A percentile compares a stretch with the other conserved stretches of the same genome.
phyloP scores from a whole-genome alignment of 2,888 invertebrate genomes.

The Ochropleura plecta region DNA sequence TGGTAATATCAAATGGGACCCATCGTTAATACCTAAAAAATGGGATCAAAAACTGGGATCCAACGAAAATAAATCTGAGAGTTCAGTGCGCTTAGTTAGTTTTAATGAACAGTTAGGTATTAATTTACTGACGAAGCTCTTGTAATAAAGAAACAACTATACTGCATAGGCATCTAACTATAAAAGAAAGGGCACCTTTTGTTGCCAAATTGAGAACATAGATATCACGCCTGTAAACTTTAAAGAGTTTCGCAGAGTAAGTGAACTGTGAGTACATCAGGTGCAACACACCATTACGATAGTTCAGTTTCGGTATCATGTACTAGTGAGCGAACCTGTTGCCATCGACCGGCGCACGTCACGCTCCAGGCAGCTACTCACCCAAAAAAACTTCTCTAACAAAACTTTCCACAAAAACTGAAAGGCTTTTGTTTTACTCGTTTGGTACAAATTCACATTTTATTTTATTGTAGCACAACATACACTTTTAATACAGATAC shows the following conservation, averaged over 20 bases:
- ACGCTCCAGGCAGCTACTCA: neutral
- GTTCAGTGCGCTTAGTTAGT: slow-evolving; percentile 24
- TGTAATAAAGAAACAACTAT: neutral
- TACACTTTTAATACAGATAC: slow-evolving; percentile 12
- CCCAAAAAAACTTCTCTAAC: neutral
- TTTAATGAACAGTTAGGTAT: slow-evolving; percentile 40
- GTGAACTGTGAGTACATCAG: neutral
- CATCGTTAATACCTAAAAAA: too few relatives aligned
- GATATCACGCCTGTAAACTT: neutral
- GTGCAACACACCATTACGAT: neutral
- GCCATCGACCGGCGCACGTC: neutral
- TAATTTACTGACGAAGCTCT: slow-evolving; percentile 4
- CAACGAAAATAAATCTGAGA: too few relatives aligned
- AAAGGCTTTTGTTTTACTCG: neutral
- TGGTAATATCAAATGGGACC: too few relatives aligned
- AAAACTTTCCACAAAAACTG: neutral
- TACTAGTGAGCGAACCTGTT: neutral
- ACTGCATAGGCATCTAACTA: neutral
- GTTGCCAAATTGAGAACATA: neutral
- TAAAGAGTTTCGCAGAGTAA: neutral
- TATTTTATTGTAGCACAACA: neutral
- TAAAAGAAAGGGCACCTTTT: neutral
- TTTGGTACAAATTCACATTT: neutral
- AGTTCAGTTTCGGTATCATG: neutral
- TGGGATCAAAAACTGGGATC: too few relatives aligned